Evolutionary conservation across 2,888 invertebrate genomes (phyloP), one percentile per base, ranked within the genome.

Genomic region (Pseudococcus longispinus): DNA sequence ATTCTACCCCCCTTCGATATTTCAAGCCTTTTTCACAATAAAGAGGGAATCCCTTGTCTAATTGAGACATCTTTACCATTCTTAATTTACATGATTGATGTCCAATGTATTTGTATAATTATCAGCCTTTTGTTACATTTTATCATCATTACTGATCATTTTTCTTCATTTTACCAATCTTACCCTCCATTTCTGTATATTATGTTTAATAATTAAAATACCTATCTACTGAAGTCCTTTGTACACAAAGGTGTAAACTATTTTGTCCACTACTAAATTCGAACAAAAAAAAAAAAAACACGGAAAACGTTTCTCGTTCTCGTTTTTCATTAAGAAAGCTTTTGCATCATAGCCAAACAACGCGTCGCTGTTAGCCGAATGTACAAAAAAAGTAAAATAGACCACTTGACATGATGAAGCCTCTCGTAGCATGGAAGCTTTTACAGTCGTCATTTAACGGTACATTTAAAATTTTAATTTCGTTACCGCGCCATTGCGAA

Each of bases 391-490:
- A 65, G 20, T 70, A 70, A 70, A 70, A 29, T 29, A 29, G 70
- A 70, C 70, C 29, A 29, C 70, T 70, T 70, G 9, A 70, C 13
- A 29, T 70, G 2, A 18, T 18, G 29, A 70, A 70, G 70, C 3
- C 70, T 29, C 13, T 70, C 29, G n/a, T 70, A 70, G 23, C 4
- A 20, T 6, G n/a, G 60, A 29, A 29, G 70, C 70, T 70, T 70
- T 70, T 29, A 70, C 29, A 70, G 29, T 29, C 70, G 70, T 70
- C 70, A 70, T 70, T 70, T 70, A 29, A 70, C 29, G 29, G 70
- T 70, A 70, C 70, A 70, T 70, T 70, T 70, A 29, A 70, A 70
- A 70, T 70, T 70, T 70, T 70, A 70, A 70, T 70, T 70, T 70
- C 18, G 70, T 70, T 70, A 70, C 70, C 11, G 26, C 23, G 5